phyloP scores from a whole-genome alignment of 2,888 invertebrate genomes.

The Balanococcus diminutus region DNA sequence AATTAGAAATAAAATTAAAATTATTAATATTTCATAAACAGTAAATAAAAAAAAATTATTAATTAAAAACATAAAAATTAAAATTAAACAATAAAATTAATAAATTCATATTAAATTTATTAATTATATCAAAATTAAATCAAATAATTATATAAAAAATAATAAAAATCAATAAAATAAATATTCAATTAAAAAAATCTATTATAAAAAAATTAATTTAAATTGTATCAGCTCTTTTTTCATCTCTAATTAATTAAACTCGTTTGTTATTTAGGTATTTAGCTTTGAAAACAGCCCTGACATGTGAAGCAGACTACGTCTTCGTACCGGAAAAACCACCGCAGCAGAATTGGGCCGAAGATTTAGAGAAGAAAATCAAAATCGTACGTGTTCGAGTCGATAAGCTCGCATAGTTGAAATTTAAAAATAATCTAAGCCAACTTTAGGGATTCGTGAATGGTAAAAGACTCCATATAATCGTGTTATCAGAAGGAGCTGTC shows the following conservation, averaged over 20 bases:
- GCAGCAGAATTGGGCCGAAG: constrained; percentile 88
- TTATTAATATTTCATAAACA: too few relatives aligned
- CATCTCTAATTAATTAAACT: background rate
- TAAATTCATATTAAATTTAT: too few relatives aligned
- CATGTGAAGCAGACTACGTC: constrained; percentile 97
- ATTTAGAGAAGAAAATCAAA: constrained; percentile 90
- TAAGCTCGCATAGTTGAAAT: too few relatives aligned
- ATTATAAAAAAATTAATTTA: background rate
- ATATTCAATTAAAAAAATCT: too few relatives aligned
- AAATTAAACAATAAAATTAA: too few relatives aligned
- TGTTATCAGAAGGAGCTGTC: constrained; percentile 97
- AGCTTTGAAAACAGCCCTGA: constrained; percentile 92
- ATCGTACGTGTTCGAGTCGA: constrained; percentile 70
- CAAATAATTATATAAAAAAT: too few relatives aligned
- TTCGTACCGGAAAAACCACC: constrained; percentile 98
- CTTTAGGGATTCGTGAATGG: constrained; percentile 71
- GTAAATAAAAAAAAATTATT: too few relatives aligned
- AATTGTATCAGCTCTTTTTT: background rate
- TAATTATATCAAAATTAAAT: too few relatives aligned
- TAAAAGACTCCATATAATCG: constrained; percentile 95
- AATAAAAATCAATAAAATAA: too few relatives aligned
- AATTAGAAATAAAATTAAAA: too few relatives aligned
- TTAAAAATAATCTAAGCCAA: background rate
- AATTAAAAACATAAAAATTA: too few relatives aligned
- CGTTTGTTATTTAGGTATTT: constrained; percentile 76